These are phyloP conservation scores for Nemapogon koenigi DNA, from an alignment of 2,888 invertebrate genomes.

Conservation along the genomic window DNA sequence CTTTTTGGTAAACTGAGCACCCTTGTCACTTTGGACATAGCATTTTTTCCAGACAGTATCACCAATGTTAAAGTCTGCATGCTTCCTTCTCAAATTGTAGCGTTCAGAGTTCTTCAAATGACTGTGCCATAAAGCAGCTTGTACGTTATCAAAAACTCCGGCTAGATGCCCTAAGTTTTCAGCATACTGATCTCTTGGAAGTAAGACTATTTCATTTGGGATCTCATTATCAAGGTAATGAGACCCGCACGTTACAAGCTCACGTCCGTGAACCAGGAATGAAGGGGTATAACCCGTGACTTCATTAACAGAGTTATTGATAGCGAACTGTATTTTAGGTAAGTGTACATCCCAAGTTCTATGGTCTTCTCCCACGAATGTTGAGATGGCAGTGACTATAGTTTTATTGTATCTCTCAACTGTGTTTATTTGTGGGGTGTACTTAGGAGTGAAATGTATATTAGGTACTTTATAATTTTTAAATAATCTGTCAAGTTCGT, in stretches of 20 bases:
- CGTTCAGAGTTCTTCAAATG: conserved; percentile 15
- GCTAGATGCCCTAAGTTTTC: conserved; percentile 16
- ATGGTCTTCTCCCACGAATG: conserved; percentile 18
- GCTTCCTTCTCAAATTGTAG: conserved; percentile 16
- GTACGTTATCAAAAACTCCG: conserved; percentile 17
- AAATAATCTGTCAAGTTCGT: conserved; percentile 7
- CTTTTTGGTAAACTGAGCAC: conserved; percentile 3
- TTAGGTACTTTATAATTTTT: conserved; percentile 11
- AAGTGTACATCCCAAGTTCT: conserved; percentile 18
- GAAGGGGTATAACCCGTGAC: conserved; percentile 17
- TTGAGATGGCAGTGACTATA: conserved; percentile 15
- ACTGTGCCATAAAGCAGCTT: conserved; percentile 12
- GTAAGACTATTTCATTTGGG: conserved; percentile 13
- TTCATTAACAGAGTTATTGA: conserved; percentile 19
- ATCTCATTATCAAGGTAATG: conserved; percentile 11
- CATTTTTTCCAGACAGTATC: conserved; percentile 14
- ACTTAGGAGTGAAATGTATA: conserved; percentile 8
- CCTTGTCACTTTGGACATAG: neutral
- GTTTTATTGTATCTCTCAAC: conserved; percentile 3
- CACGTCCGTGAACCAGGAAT: conserved; percentile 16
- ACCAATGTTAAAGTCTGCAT: conserved; percentile 17
- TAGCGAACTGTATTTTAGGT: conserved; percentile 17
- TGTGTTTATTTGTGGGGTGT: conserved; percentile 1
- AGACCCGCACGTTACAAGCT: conserved; percentile 16
- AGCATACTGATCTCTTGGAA: conserved; percentile 15